These are phyloP conservation scores for Steinernema feltiae DNA, from an alignment of 1,140 invertebrate genomes.

Conservation along the genomic window DNA sequence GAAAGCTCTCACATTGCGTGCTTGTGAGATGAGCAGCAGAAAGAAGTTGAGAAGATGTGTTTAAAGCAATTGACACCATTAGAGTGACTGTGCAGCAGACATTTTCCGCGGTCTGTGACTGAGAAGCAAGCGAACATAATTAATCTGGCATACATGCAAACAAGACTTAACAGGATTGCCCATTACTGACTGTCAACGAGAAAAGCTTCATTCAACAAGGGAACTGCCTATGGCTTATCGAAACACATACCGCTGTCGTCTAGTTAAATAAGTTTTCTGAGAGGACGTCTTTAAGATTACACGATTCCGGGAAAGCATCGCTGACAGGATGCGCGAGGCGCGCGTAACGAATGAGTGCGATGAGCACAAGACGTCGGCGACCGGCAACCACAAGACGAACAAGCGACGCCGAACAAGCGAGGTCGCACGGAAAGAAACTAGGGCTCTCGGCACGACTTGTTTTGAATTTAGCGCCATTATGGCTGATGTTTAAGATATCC, in stretches of 20 bases:
- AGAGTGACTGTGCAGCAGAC: background rate
- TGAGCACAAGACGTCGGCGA: background rate
- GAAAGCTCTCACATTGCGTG: background rate
- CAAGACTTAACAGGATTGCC: background rate
- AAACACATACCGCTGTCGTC: slow-evolving; percentile 13
- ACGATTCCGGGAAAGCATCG: background rate
- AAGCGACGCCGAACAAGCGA: slow-evolving; percentile 1
- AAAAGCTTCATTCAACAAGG: background rate
- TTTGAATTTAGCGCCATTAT: background rate
- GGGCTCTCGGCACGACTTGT: background rate
- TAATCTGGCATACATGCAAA: background rate
- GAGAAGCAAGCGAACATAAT: background rate
- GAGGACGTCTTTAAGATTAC: background rate
- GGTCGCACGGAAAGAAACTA: background rate
- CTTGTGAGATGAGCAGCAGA: background rate
- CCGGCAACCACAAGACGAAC: background rate
- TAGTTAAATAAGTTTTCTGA: background rate
- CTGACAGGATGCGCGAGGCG: background rate
- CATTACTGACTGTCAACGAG: background rate
- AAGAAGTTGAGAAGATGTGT: background rate
- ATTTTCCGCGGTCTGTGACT: background rate
- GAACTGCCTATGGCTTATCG: background rate
- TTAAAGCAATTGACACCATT: slow-evolving; percentile 3
- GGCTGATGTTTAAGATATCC: background rate
- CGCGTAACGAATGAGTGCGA: background rate